A percentile compares a stretch with the other conserved stretches of the same genome.
Conservation (phyloP, 2,797 vertebrate species). For the Geotrypetes seraphini region DNA sequence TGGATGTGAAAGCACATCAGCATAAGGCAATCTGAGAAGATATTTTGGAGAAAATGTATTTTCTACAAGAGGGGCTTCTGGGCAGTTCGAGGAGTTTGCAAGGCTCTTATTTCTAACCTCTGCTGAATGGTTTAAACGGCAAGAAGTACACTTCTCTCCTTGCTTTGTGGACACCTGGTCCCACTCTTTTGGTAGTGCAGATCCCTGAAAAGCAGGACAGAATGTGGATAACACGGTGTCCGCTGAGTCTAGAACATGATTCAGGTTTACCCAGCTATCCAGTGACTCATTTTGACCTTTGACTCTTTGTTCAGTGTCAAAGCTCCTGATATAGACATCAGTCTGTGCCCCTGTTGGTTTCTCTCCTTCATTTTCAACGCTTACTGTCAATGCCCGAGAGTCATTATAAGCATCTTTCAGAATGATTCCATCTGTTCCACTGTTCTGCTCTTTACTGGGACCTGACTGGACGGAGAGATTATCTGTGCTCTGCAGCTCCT, state of each 20-base stretch:
- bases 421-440: not conserved
- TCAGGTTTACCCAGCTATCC: not conserved
- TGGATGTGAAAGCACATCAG: slow-evolving; percentile 10
- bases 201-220: not conserved
- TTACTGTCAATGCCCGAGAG: not conserved
- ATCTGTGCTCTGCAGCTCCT: slow-evolving; percentile 21
- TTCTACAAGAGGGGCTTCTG: not conserved
- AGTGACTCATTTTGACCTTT: not conserved
- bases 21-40: slow-evolving; percentile 72
- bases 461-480: no score
- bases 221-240: slow-evolving; percentile 2
- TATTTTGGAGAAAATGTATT: slow-evolving; percentile 79
- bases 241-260: slow-evolving; percentile 16
- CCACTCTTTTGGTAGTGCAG: not conserved
- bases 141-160: no score
- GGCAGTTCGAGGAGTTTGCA: no score
- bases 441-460: not conserved
- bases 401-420: not conserved
- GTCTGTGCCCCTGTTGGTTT: slow-evolving; percentile 11
- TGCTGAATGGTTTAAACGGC: not conserved
- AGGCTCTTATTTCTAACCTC: not conserved
- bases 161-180: no score
- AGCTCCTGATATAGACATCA: not conserved
- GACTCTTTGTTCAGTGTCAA: not conserved
- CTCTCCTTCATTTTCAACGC: not conserved